phyloP scores from a whole-genome alignment of 2,888 invertebrate species.

The Trachelus stipa region DNA sequence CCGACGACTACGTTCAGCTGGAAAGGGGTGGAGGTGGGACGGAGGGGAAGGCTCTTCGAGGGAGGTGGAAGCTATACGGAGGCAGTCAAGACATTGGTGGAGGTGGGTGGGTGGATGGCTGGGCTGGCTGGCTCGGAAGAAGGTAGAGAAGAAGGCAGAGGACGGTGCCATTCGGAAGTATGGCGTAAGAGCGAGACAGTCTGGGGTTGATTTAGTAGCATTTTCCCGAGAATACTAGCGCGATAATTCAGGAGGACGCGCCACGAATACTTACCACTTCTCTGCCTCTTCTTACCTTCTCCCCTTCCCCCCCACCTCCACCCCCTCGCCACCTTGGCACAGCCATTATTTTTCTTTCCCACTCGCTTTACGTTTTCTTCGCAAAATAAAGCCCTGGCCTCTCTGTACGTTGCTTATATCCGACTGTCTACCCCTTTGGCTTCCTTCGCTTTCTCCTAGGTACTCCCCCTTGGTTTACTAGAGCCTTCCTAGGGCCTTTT shows the following conservation, averaged over 20 bases:
- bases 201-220: conserved; percentile 57
- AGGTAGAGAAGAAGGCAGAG: neutral
- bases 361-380: conserved; percentile 40
- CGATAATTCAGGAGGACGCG: conserved; percentile 60
- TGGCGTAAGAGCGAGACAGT: conserved; percentile 39
- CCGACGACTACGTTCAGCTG: neutral
- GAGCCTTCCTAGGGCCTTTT: too few relatives aligned
- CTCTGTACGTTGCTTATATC: neutral
- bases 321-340: neutral
- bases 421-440: too few relatives aligned
- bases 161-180: conserved; percentile 11
- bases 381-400: conserved; percentile 38
- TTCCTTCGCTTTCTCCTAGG: conserved; percentile 10
- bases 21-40: neutral
- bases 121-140: conserved; percentile 15
- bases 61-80: conserved; percentile 17
- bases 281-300: neutral
- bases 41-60: conserved; percentile 1
- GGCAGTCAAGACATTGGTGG: neutral
- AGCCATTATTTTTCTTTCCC: conserved; percentile 44
- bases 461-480: conserved; percentile 13
- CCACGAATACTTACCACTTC: conserved; percentile 56
- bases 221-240: conserved; percentile 57
- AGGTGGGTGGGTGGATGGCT: conserved; percentile 6
- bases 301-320: neutral